Conservation (phyloP, 1,140 invertebrate species). For the Megalonaias nervosa region DNA sequence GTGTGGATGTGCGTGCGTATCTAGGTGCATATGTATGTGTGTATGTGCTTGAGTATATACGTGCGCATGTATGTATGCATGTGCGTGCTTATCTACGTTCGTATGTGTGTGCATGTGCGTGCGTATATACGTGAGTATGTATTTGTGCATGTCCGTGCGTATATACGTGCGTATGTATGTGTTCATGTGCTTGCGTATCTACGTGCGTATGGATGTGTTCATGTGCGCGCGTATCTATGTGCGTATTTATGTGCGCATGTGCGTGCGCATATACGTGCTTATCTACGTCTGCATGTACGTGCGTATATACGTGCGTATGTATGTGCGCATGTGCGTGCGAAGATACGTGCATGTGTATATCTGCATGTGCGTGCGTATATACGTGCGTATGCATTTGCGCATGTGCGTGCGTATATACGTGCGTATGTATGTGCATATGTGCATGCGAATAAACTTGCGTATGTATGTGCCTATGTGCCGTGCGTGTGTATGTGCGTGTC, state of each 20-base stretch:
- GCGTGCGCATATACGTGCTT: not conserved
- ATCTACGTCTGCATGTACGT: not conserved
- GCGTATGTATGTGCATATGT: conserved; percentile 15
- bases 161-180: not conserved
- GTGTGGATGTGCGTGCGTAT: too few species aligned
- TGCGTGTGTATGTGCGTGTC: not conserved
- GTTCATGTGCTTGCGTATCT: not conserved
- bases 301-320: conserved; percentile 5
- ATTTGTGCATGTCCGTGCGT: too few species aligned
- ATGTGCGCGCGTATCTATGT: not conserved
- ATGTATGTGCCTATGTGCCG: too few species aligned
- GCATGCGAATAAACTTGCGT: conserved; percentile 3
- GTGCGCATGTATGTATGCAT: not conserved
- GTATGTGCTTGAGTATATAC: not conserved
- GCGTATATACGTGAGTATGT: too few species aligned
- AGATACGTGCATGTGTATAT: not conserved
- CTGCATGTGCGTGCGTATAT: conserved; percentile 5
- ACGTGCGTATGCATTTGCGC: not conserved
- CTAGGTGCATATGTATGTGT: too few species aligned
- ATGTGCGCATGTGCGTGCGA: not conserved
- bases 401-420: conserved; percentile 8
- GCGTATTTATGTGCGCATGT: not conserved
- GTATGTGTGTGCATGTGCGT: not conserved
- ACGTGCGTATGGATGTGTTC: too few species aligned
- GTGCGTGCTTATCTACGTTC: too few species aligned